These are phyloP conservation scores for Aethes cnicana DNA, from an alignment of 2,888 invertebrate genomes.

Conservation along the genomic window DNA sequence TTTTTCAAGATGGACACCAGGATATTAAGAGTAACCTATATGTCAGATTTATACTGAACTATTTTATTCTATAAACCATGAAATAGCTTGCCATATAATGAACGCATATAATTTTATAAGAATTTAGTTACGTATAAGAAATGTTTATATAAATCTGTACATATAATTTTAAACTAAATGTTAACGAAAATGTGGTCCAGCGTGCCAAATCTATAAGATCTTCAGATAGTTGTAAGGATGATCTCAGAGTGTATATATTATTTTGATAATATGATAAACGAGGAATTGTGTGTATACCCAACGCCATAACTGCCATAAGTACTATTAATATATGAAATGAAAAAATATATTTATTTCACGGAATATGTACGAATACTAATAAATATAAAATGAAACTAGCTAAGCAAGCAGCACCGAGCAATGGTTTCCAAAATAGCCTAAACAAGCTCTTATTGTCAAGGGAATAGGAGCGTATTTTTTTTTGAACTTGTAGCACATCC, in stretches of 20 bases:
- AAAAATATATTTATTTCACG: too few relatives aligned
- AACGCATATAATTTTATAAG: conserved; percentile 31
- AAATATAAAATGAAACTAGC: too few relatives aligned
- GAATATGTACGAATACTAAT: too few relatives aligned
- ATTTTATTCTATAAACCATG: neutral
- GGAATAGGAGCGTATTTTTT: too few relatives aligned
- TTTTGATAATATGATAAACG: conserved; percentile 40
- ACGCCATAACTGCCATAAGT: too few relatives aligned
- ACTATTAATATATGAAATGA: too few relatives aligned
- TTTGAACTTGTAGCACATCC: too few relatives aligned
- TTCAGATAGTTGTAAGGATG: conserved; percentile 72
- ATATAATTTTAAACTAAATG: conserved; percentile 31
- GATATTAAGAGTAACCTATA: too few relatives aligned
- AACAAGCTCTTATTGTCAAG: too few relatives aligned
- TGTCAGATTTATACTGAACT: neutral
- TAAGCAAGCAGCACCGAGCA: too few relatives aligned
- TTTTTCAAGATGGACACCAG: too few relatives aligned
- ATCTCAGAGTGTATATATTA: conserved; percentile 79
- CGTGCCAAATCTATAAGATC: conserved; percentile 79
- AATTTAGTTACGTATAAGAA: conserved; percentile 13
- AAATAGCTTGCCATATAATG: conserved; percentile 50
- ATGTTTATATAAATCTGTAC: conserved; percentile 40
- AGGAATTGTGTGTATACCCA: conserved; percentile 11
- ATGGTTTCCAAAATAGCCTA: too few relatives aligned
- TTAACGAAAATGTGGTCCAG: conserved; percentile 64